Evolutionary conservation across 2,113 vertebrate species (phyloP), one percentile per base, ranked within the genome.

Genomic region (Urocynchramus pylzowi): DNA sequence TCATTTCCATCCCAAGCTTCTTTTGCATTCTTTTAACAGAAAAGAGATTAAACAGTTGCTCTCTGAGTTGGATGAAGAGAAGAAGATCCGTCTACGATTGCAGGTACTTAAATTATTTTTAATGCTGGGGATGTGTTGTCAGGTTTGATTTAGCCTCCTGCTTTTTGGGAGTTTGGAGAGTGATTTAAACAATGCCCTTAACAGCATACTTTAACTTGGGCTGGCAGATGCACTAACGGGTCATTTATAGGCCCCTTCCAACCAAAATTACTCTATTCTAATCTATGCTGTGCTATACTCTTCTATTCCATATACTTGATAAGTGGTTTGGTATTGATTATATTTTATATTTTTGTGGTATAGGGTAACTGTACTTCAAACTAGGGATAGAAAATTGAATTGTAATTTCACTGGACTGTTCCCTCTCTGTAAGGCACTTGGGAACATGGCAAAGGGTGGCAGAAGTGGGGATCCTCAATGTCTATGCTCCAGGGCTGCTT

Each of bases 11-110:
- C 78, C 42, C 33, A 81, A 90, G 10, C 4, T 57, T 84, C 47
- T 83, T 85, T 69, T 92, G 54, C 76, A 64, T 91, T 85, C n/a
- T 95, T 97, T 87, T 90, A 94, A 97, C 97, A 99, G 99, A 97
- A 99, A 99, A 96, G 99, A 99, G 97, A 99, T 99, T 97, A 99
- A 99, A 96, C 99, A 99, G 92, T 97, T 99, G 95, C 95, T 99
- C 87, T 98, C 93, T 35, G 99, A 99, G 85, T 97, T 99, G 97
- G 99, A 99, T 90, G 99, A 99, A 89, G 99, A 99, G 96, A 99
- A 99, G 98, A 99, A 98, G 96, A 99, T 99, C 74, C 99, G 99
- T 67, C 95, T 99, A 96, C 98, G 98, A 96, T 97, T 99, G 97
- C 99, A 99, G 99, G 99, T 99, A 94, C 33, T 81, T 85, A 4